Percentiles rank a stretch among this genome's conserved stretches.
phyloP scores from a whole-genome alignment of 1,140 invertebrate species.

The Drosophila aff. region DNA sequence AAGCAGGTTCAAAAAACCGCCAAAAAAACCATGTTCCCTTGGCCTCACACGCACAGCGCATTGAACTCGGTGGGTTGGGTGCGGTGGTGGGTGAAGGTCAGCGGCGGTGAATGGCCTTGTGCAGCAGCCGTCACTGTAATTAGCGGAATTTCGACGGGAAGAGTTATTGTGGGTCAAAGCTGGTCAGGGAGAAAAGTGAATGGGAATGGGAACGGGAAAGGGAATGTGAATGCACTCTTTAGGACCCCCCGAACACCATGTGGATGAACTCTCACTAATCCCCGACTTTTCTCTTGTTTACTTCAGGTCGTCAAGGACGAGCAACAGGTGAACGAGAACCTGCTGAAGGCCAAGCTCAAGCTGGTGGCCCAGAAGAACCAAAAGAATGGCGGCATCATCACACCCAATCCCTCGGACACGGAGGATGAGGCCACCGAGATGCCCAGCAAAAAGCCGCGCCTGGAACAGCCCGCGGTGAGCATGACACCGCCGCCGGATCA shows the following conservation, averaged over 20 bases:
- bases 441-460: constrained; percentile 84
- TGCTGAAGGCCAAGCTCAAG: constrained; percentile 77
- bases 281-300: constrained; percentile 1
- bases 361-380: constrained; percentile 66
- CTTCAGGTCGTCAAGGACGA: constrained; percentile 64
- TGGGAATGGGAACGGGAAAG: constrained; percentile 41
- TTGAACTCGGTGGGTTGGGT: constrained; percentile 46
- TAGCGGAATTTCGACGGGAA: constrained; percentile 52
- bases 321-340: constrained; percentile 69
- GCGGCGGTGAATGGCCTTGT: constrained; percentile 67
- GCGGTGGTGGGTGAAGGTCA: constrained; percentile 55
- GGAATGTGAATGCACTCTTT: constrained; percentile 34
- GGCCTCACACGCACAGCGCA: constrained; percentile 16
- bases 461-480: constrained; percentile 62
- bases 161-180: constrained; percentile 77
- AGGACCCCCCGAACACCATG: neutral
- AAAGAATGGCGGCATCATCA: constrained; percentile 69
- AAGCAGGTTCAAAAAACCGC: constrained; percentile 60
- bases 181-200: constrained; percentile 41
- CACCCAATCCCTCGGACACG: constrained; percentile 86
- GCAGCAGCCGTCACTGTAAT: constrained; percentile 35
- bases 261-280: constrained; percentile 57
- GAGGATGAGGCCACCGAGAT: constrained; percentile 85
- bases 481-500: constrained; percentile 78
- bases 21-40: constrained; percentile 16